phyloP scores from a whole-genome alignment of 2,113 vertebrate species.

The Pteronura brasiliensis region DNA sequence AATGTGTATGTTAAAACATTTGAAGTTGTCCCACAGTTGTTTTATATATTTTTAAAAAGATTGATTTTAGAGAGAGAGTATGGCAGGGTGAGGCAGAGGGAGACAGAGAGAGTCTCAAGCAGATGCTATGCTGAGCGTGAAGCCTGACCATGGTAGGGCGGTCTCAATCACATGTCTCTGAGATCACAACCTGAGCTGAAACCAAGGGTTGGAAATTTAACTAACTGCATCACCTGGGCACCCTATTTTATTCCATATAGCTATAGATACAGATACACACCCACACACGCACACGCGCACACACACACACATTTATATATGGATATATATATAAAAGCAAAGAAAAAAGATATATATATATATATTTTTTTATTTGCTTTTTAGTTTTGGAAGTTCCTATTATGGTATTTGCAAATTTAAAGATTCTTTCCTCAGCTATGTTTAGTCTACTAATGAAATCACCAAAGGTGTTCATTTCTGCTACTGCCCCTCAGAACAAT shows the following conservation, averaged over 20 bases:
- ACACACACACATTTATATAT: too few species aligned
- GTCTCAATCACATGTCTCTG: not conserved
- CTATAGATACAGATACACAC: too few species aligned
- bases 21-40: not conserved
- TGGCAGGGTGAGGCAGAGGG: not conserved
- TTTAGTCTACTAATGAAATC: not conserved
- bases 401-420: not conserved
- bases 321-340: too few species aligned
- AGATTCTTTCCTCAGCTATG: not conserved
- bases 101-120: not conserved
- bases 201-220: not conserved
- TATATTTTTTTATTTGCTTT: not conserved
- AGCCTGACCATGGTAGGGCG: too few species aligned
- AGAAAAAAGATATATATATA: too few species aligned
- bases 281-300: too few species aligned
- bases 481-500: not conserved
- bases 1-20: not conserved
- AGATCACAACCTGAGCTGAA: not conserved
- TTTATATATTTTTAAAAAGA: not conserved
- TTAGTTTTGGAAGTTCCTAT: not conserved
- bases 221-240: accelerated
- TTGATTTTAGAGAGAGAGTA: not conserved
- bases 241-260: not conserved
- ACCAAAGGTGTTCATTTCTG: not conserved
- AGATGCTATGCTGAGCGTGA: not conserved